Base-by-base conservation (phyloP, 2,797 vertebrate species). In the Microchirus variegatus region DNA sequence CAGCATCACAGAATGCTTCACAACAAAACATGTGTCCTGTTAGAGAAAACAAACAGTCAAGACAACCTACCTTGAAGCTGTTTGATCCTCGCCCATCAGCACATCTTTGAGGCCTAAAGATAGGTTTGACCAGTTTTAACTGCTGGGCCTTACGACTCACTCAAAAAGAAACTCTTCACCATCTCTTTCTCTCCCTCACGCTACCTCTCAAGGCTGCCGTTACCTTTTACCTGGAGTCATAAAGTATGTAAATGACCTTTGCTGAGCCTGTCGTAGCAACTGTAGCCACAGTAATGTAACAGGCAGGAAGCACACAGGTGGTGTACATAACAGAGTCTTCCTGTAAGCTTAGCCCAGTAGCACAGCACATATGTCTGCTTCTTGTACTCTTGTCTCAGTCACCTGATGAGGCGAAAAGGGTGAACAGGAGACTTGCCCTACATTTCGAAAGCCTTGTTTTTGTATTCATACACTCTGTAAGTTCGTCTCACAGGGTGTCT, bases 181-280 rank as follows among this genome's bases (percentile, higher is more conserved):
- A 43, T 49, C 37, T 50, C 43, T 53, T 12, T 11, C 31, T 7
- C 13, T 36, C 11, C 41, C 42, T 48, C 59, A 67, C 53, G 22
- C 22, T 22, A 2, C 53, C 69, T 80, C 57, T 40, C 40, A 40
- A 11, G 1, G 15, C 51, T 0, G 6, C 64, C 6, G 71, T 2
- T 19, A 45, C 53, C 67, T 81, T 73, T 87, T 70, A 84, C 87
- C 86, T 61, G 38, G 58, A 84, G 67, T 86, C 77, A 89, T 90
- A 87, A 89, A 91, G 45, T 84, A 93, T 93, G 91, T 85, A 92
- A 91, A 92, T 91, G 66, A 87, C 67, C 67, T 79, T 79, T 16
- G 74, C 45, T 58, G 85, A 63, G 81, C 77, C 80, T 42, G 61
- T 53, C 61, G 43, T 90, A 44, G 89, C 35, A 73, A 92, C 90